Evolutionary conservation across 1,140 invertebrate species (phyloP), one percentile per base, ranked within the genome.

Genomic region (Scaptomyza graminum): DNA sequence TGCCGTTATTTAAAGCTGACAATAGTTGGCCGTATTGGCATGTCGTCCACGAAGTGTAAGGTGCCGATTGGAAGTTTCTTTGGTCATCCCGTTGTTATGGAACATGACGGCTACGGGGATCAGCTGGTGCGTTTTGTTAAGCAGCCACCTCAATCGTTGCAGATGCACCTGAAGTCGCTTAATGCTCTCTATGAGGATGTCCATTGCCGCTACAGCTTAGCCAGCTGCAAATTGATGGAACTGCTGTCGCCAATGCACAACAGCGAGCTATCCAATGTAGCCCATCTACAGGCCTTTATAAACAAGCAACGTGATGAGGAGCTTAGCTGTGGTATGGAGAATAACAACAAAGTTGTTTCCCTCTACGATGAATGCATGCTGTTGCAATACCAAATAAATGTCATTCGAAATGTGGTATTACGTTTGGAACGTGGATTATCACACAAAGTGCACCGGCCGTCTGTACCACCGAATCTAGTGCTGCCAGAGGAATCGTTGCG

Each of bases 61-160:
- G 97, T 98, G 55, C 97, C 97, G 1, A 92, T 98, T 16, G 97
- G 97, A n/a, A 95, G 95, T 88, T 98, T 98, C 92, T 98, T 97
- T 89, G 97, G 97, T 2, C 97, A 98, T 90, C 95, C 97, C 43
- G 94, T 96, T 22, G 94, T 97, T 52, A 91, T 96, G 41, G 95
- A 95, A 5, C 95, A 94, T 74, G 95, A 94, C 92, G 92, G 93
- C 66, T 94, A 94, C 68, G 93, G 93, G 0, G 93, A 94, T 84
- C 73, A 92, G 15, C n/a, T 92, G 34, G 60, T 90, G 57, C 65
- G 75, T 18, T 90, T 79, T n/a, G 72, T 91, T 3, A 90, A 79
- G 25, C 75, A 81, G 13, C 78, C 80, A 8, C 22, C 61, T 0
- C 74, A 74, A 28, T 79, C 76, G 34, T 66, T 92, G 4, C 79